Percentiles rank a stretch among this genome's conserved stretches.
These are phyloP conservation scores for Hanleya hanleyi DNA, from an alignment of 2,888 invertebrate genomes.

Conservation along the genomic window DNA sequence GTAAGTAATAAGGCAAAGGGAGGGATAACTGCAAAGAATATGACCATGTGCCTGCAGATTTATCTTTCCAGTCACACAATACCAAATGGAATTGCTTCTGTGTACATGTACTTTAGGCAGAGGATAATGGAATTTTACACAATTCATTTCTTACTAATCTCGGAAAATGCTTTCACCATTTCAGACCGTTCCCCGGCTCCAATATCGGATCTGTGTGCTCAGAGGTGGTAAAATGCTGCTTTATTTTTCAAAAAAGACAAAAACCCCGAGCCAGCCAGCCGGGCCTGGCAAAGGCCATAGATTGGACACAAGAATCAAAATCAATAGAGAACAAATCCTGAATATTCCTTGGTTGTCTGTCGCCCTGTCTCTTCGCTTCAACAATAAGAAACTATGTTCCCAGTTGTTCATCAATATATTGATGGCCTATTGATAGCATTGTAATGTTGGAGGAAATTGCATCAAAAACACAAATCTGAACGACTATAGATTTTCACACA, in stretches of 20 bases:
- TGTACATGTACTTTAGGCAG: background rate
- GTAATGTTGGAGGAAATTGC: constrained; percentile 10
- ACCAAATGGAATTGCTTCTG: background rate
- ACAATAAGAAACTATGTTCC: background rate
- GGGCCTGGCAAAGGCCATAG: no score
- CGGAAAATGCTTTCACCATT: background rate
- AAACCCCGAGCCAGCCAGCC: no score
- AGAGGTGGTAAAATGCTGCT: background rate
- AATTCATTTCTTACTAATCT: background rate
- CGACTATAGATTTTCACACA: constrained; percentile 8
- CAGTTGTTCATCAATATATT: background rate
- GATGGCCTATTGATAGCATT: background rate
- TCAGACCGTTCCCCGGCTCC: background rate
- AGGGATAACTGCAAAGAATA: no score
- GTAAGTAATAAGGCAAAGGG: no score
- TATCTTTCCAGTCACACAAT: background rate
- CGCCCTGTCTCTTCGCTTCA: background rate
- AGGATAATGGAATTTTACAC: background rate
- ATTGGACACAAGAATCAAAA: constrained; percentile 6
- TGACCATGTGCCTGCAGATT: no score
- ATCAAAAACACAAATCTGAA: background rate
- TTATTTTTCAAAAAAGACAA: constrained; percentile 9
- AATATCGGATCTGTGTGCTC: background rate
- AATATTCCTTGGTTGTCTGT: background rate
- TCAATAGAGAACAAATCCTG: constrained; percentile 2